Evolutionary conservation across 1,140 invertebrate genomes (phyloP), one percentile per base, ranked within the genome.

Genomic region (Mizuhopecten yessoensis): DNA sequence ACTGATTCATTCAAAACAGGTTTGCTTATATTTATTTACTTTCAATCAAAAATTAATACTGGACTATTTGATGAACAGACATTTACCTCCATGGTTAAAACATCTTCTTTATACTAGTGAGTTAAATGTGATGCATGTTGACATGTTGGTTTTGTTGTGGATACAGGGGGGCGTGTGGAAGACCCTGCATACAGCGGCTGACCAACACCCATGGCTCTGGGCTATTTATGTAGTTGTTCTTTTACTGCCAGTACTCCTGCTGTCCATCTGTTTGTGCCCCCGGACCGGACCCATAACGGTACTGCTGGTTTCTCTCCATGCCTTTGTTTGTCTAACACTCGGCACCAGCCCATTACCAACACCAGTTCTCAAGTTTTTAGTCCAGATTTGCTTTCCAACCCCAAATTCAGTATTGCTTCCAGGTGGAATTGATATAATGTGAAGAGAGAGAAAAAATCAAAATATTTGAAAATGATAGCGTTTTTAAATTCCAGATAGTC

Each of bases 151-250:
- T 91, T 34, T 91, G 86, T 92, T 90, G 86, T 91, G 87, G 89
- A 90, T 45, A 86, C 89, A 89, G 86, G 89, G 93, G 92, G 90
- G 92, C 34, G 87, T 94, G 45, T 94, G 94, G 91, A 42, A 88
- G 39, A 89, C 93, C 29, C 34, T 95, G 86, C 92, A 88, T 90
- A 91, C 93, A 57, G 98, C 98, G 94, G 98, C 98, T 91, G 98
- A 98, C 93, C 98, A 98, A 89, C 97, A 98, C 95, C 99, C 99
- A 42, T 99, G 98, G 98, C 97, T 99, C 93, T 99, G 98, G 98
- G 98, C 97, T 89, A 97, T 98, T 88, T 98, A 98, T 96, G 97
- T 99, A 92, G 96, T 99, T 91, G 97, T 98, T 90, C 97, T 98
- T 96, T 98, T 98, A 92, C 96, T 99, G 87, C 97, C 98, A 86